These are phyloP conservation scores for Platysternon megacephalum DNA, from an alignment of 2,113 vertebrate species.

Conservation along the genomic window DNA sequence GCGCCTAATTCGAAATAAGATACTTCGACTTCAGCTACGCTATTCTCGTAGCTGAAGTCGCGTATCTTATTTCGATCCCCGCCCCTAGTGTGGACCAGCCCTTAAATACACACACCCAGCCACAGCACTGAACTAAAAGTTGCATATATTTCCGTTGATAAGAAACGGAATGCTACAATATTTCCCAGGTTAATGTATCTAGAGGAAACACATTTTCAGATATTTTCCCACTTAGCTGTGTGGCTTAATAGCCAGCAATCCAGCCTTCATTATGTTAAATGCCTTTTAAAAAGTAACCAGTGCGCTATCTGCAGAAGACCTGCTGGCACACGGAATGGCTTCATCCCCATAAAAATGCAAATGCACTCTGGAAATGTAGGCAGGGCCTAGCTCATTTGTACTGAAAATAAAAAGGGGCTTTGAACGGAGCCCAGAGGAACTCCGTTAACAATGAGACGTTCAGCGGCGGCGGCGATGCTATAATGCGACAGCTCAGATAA, in stretches of 20 bases:
- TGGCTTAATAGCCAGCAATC: slow-evolving; percentile 66
- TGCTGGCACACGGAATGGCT: slow-evolving; percentile 63
- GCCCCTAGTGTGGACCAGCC: too few relatives aligned
- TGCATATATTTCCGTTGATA: slow-evolving; percentile 6
- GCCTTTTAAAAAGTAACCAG: slow-evolving; percentile 62
- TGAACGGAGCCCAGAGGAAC: slow-evolving; percentile 63
- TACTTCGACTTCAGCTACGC: too few relatives aligned
- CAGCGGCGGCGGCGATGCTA: neutral
- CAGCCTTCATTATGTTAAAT: slow-evolving; percentile 69
- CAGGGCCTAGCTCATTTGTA: slow-evolving; percentile 58
- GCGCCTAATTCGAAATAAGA: too few relatives aligned
- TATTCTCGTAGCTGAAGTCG: too few relatives aligned
- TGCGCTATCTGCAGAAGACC: slow-evolving; percentile 41
- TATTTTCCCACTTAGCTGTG: slow-evolving; percentile 64
- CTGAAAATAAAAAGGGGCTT: slow-evolving; percentile 59
- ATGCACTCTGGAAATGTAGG: slow-evolving; percentile 58
- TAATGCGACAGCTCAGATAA: neutral
- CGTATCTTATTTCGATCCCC: too few relatives aligned
- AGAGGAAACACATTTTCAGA: slow-evolving; percentile 55
- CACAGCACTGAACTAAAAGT: neutral
- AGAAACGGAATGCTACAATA: neutral
- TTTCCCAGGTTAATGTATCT: slow-evolving; percentile 45
- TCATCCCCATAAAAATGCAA: slow-evolving; percentile 76
- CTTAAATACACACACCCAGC: neutral
- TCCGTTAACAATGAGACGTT: slow-evolving; percentile 35